Percentiles rank a stretch among this genome's conserved stretches.
phyloP scores from a whole-genome alignment of 2,113 vertebrate species.

The Vulpes vulpes region DNA sequence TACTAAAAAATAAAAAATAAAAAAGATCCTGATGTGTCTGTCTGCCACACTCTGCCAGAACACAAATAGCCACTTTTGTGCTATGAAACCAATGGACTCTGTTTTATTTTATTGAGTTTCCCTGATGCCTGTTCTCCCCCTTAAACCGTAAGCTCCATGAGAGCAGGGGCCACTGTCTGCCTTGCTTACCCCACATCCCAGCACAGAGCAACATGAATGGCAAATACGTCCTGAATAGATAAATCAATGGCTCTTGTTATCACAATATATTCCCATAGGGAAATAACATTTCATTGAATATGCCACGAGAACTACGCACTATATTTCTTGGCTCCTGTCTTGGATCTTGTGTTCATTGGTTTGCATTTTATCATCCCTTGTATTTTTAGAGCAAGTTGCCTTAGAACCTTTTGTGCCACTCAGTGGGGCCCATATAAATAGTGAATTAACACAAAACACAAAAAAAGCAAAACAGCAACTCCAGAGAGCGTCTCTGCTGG shows the following conservation, averaged over 20 bases:
- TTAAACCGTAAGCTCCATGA: neutral
- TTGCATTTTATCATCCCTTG: neutral
- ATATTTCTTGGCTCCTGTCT: neutral
- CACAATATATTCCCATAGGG: neutral
- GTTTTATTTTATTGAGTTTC: neutral
- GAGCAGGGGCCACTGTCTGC: neutral
- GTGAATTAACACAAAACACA: neutral
- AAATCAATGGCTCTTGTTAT: no score
- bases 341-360: neutral
- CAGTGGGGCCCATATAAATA: neutral
- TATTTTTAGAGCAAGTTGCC: neutral
- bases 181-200: neutral
- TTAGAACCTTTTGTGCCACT: neutral
- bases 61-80: no score
- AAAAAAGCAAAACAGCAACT: neutral
- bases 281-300: neutral
- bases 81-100: neutral
- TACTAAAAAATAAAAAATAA: neutral
- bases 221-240: neutral
- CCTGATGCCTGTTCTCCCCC: neutral
- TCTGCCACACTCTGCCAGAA: neutral
- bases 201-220: rapidly evolving
- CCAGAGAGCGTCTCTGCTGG: neutral
- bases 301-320: neutral
- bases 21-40: neutral